These are phyloP conservation scores for Hemitrygon akajei DNA, from an alignment of 2,797 vertebrate genomes.

Conservation along the genomic window DNA sequence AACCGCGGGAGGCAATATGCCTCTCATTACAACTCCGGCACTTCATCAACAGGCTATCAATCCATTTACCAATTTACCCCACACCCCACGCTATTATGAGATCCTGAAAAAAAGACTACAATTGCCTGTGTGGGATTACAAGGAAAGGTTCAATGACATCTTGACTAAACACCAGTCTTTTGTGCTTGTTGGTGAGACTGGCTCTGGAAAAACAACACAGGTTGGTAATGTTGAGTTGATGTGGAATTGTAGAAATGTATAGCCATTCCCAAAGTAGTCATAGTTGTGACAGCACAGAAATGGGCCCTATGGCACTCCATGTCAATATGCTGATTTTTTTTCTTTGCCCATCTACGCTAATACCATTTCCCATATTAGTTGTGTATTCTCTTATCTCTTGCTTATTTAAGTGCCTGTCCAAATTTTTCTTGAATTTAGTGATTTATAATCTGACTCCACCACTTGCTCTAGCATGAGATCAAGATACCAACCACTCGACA, in stretches of 20 bases:
- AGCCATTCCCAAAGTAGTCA: not conserved
- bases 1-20: conserved; percentile 52
- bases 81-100: conserved; percentile 88
- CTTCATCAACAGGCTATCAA: conserved; percentile 82
- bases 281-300: no score
- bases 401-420: no score
- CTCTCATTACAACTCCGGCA: conserved; percentile 64
- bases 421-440: no score
- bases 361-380: no score
- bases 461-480: no score
- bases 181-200: conserved; percentile 88
- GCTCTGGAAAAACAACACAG: conserved; percentile 95
- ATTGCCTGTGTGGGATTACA: conserved; percentile 93
- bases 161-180: conserved; percentile 81
- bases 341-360: no score
- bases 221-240: conserved; percentile 52
- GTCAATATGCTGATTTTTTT: no score
- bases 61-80: conserved; percentile 87
- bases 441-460: no score
- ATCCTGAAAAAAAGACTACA: conserved; percentile 87
- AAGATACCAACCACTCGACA: no score
- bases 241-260: not conserved
- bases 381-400: no score
- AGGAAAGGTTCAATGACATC: conserved; percentile 83
- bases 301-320: no score